These are phyloP conservation scores for Taphrorychus bicolor DNA, from an alignment of 2,888 invertebrate species.

Conservation along the genomic window DNA sequence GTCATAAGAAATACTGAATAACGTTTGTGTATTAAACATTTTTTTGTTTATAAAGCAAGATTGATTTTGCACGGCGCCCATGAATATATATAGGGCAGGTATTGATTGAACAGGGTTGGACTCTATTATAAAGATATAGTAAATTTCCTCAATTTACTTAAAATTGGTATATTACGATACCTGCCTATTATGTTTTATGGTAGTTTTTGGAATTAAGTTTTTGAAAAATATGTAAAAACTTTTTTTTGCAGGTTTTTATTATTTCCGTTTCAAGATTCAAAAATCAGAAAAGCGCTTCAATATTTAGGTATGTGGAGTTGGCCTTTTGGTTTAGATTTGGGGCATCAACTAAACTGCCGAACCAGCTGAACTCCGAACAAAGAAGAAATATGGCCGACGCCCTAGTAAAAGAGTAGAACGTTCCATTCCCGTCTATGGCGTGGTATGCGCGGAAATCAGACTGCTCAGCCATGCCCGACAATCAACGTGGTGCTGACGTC, in stretches of 20 bases:
- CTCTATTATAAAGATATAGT: not conserved
- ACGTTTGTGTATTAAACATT: not conserved
- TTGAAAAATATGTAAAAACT: too few species aligned
- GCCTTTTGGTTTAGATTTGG: too few species aligned
- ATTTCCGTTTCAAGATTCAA: too few species aligned
- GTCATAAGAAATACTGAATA: not conserved
- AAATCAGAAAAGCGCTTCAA: too few species aligned
- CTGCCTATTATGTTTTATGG: not conserved
- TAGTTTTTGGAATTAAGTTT: not conserved
- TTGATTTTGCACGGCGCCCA: constrained; percentile 7
- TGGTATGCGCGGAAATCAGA: not conserved
- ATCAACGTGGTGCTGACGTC: not conserved
- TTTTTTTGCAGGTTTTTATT: too few species aligned
- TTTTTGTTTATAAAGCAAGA: not conserved
- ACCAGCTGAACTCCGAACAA: too few species aligned
- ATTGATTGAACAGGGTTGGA: constrained; percentile 15
- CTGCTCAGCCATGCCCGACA: not conserved
- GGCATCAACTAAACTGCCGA: too few species aligned
- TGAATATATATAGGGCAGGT: constrained; percentile 6
- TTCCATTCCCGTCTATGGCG: not conserved
- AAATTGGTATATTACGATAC: too few species aligned
- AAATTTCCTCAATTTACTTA: too few species aligned
- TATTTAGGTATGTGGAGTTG: too few species aligned
- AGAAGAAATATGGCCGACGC: not conserved
- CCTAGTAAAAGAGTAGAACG: too few species aligned